Percentiles rank a stretch among this genome's conserved stretches.
Evolutionary conservation across 2,797 vertebrate species (phyloP).

Genomic region (Cuniculus paca): DNA sequence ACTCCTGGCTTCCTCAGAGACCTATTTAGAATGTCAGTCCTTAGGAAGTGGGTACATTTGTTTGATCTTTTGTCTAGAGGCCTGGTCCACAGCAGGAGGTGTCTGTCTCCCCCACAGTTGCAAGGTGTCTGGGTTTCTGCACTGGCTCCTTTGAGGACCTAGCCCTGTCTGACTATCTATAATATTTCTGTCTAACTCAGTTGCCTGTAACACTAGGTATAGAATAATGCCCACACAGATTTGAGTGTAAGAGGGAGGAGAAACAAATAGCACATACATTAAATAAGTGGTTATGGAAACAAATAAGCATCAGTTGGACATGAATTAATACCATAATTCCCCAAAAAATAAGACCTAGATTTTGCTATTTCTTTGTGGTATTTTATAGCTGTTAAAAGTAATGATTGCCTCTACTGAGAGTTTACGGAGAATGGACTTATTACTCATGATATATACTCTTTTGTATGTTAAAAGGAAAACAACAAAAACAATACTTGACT

Average conservation of each 20-base stretch:
- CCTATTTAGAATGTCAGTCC: too few relatives aligned
- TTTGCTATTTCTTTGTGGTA: neutral
- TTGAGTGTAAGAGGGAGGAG: neutral
- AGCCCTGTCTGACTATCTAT: too few relatives aligned
- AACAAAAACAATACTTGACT: neutral
- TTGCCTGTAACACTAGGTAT: too few relatives aligned
- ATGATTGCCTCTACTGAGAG: neutral
- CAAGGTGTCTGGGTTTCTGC: too few relatives aligned
- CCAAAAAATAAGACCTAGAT: neutral
- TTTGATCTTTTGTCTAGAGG: too few relatives aligned
- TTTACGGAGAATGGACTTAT: neutral
- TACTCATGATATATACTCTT: slow-evolving; percentile 1
- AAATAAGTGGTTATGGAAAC: neutral
- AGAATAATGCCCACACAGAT: neutral
- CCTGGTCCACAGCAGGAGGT: too few relatives aligned
- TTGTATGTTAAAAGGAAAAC: neutral
- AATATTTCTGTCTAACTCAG: too few relatives aligned
- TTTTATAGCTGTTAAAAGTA: neutral
- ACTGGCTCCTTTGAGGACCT: too few relatives aligned
- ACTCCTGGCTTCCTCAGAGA: too few relatives aligned
- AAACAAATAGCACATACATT: neutral
- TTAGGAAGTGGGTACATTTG: too few relatives aligned
- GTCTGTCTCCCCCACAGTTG: too few relatives aligned
- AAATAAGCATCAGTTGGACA: neutral
- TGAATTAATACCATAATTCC: neutral